Conservation (phyloP, 2,113 vertebrate species). For the cattle (Bos taurus) region ARS-UCD2.0 NC_037338.1:98848001-98848500, state of each 20-base stretch:
- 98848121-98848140: background rate
- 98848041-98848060: background rate
- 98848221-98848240: background rate
- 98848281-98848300: background rate
- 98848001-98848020: background rate
- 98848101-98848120: background rate
- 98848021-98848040: background rate
- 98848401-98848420: background rate
- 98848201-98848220: background rate
- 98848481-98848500: slow-evolving; percentile 83
- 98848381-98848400: background rate
- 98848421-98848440: background rate
- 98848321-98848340: background rate
- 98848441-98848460: slow-evolving; percentile 56
- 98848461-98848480: slow-evolving; percentile 77
- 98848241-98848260: background rate
- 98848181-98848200: background rate
- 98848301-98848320: background rate
- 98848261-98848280: background rate
- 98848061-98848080: background rate
- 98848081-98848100: background rate
- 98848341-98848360: slow-evolving; percentile 21
- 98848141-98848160: background rate
- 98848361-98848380: slow-evolving; percentile 48
- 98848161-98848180: background rate